A percentile compares a stretch with the other conserved stretches of the same genome.
Conservation (phyloP, 2,888 invertebrate genomes). For the Seira musarum region DNA sequence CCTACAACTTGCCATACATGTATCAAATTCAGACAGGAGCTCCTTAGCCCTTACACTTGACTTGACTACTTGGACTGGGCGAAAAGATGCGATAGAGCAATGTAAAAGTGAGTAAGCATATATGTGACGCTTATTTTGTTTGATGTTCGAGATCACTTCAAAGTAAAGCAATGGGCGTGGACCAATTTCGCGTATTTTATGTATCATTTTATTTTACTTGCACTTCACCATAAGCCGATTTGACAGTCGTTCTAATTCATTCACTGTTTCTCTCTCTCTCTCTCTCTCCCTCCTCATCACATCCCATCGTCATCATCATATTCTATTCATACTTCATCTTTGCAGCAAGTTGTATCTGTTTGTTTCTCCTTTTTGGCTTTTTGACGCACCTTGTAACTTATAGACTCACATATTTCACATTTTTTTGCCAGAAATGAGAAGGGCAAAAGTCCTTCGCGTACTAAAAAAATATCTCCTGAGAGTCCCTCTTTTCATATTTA, state of each 20-base stretch:
- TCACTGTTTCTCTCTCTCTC: neutral
- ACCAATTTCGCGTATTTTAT: conserved; percentile 43
- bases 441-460: conserved; percentile 54
- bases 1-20: neutral
- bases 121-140: neutral
- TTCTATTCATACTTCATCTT: too few relatives aligned
- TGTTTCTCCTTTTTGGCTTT: neutral
- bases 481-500: conserved; percentile 45
- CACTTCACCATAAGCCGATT: conserved; percentile 10
- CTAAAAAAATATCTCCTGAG: conserved; percentile 35
- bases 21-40: neutral
- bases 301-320: too few relatives aligned
- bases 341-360: neutral
- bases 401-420: neutral
- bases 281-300: too few relatives aligned
- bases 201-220: conserved; percentile 2
- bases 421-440: conserved; percentile 32
- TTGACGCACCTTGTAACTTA: neutral
- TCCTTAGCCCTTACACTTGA: neutral
- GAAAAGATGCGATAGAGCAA: too few relatives aligned
- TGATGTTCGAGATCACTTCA: conserved; percentile 2
- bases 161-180: conserved; percentile 46
- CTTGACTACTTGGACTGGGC: too few relatives aligned
- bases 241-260: conserved; percentile 4
- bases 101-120: too few relatives aligned